A percentile compares a stretch with the other conserved stretches of the same genome.
Conservation (phyloP, 2,888 invertebrate species). For the Tetragnatha montana region DNA sequence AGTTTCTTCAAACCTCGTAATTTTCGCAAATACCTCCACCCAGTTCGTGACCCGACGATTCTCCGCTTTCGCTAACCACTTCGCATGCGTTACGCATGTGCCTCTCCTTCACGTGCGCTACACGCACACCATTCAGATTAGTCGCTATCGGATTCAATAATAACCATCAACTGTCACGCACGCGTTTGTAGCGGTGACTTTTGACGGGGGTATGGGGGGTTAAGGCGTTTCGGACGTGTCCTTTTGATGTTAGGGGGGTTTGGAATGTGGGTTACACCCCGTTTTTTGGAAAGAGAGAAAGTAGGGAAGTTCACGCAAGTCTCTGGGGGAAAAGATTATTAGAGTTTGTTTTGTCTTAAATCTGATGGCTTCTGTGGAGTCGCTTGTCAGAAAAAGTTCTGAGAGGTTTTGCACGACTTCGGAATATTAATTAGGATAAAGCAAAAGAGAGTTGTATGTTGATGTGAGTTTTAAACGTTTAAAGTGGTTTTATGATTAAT, state of each 20-base stretch:
- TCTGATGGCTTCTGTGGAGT: too few species aligned
- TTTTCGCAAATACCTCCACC: conserved; percentile 13
- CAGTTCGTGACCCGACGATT: conserved; percentile 6
- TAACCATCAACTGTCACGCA: neutral
- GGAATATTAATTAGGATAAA: too few species aligned
- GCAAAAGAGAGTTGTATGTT: too few species aligned
- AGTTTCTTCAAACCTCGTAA: neutral
- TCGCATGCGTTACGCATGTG: neutral
- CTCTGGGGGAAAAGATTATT: neutral
- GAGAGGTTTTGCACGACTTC: too few species aligned
- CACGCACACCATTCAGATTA: neutral
- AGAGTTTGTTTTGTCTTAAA: too few species aligned
- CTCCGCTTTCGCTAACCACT: conserved; percentile 4
- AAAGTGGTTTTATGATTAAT: too few species aligned
- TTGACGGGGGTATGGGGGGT: neutral
- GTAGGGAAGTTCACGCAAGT: neutral
- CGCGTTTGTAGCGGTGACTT: neutral
- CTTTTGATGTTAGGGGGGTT: neutral
- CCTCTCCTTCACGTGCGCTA: neutral
- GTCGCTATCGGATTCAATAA: neutral
- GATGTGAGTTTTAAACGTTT: too few species aligned
- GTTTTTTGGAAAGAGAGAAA: neutral
- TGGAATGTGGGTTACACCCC: neutral
- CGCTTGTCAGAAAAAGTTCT: too few species aligned
- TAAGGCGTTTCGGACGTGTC: neutral